Conservation (phyloP, 2,113 vertebrate genomes). For the Ctenodactylus gundi region DNA sequence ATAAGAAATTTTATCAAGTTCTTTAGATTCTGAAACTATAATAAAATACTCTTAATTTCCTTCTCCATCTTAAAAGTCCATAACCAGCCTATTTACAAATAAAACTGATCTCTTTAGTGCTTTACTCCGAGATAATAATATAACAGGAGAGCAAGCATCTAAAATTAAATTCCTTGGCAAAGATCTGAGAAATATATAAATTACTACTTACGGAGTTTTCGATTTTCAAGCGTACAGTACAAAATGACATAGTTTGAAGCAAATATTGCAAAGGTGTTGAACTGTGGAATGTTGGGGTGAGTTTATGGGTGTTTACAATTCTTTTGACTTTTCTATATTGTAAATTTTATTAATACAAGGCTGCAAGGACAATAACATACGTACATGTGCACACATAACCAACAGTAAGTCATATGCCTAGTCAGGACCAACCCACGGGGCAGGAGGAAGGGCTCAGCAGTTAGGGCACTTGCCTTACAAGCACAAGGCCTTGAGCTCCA, state of each 20-base stretch:
- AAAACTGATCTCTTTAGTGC: background rate
- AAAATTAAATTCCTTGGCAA: slow-evolving; percentile 59
- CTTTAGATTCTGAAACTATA: background rate
- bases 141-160: slow-evolving; percentile 22
- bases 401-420: background rate
- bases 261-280: background rate
- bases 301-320: background rate
- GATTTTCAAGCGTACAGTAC: background rate
- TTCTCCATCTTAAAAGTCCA: slow-evolving; percentile 3
- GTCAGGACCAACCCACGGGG: background rate
- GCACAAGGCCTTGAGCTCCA: no score
- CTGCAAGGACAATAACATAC: background rate
- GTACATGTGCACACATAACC: background rate
- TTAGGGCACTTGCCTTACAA: no score
- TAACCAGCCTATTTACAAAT: background rate
- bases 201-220: slow-evolving; percentile 7
- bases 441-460: no score
- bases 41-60: background rate
- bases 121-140: slow-evolving; percentile 1
- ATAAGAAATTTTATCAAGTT: background rate
- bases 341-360: slow-evolving; percentile 19
- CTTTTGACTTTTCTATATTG: background rate
- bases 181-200: slow-evolving; percentile 2
- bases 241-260: background rate
- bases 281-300: background rate